Evolutionary conservation across 2,888 invertebrate species (phyloP).

Genomic region (Lomographa bimaculata): DNA sequence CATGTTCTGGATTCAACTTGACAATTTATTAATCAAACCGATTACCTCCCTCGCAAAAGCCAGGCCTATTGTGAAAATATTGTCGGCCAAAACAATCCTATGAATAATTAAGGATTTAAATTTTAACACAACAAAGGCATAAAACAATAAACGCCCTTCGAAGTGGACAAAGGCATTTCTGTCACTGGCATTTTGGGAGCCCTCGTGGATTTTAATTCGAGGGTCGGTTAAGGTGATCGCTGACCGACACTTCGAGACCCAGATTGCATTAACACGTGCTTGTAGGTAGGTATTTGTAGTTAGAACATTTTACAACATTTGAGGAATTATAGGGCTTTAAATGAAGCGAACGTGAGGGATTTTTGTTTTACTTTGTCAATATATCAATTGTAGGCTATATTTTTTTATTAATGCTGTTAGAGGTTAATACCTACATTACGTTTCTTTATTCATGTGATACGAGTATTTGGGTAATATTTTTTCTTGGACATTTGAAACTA

Average conservation of each 20-base stretch:
- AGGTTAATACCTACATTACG: too few species aligned
- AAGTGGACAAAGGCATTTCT: conserved; percentile 78
- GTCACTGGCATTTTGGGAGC: conserved; percentile 69
- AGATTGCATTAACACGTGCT: conserved; percentile 45
- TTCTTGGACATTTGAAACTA: too few species aligned
- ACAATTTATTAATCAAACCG: conserved; percentile 84
- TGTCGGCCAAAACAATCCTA: conserved; percentile 79
- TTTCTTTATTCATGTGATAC: too few species aligned
- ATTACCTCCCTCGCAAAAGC: conserved; percentile 77
- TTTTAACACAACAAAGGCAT: conserved; percentile 80
- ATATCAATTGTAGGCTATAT: too few species aligned
- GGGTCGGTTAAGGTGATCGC: conserved; percentile 45
- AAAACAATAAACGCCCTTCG: conserved; percentile 79
- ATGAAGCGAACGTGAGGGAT: neutral
- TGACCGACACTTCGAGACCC: conserved; percentile 34
- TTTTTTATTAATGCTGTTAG: too few species aligned
- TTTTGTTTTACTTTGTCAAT: neutral
- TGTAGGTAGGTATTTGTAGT: too few species aligned
- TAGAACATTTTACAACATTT: conserved; percentile 25
- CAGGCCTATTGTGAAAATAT: conserved; percentile 81
- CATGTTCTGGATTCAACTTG: conserved; percentile 77
- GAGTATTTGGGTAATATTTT: too few species aligned
- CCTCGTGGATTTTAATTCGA: conserved; percentile 62
- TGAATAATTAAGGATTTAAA: conserved; percentile 84
- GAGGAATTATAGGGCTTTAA: neutral